These are phyloP conservation scores for Diorhabda elongata DNA, from an alignment of 1,140 invertebrate species.

Conservation along the genomic window DNA sequence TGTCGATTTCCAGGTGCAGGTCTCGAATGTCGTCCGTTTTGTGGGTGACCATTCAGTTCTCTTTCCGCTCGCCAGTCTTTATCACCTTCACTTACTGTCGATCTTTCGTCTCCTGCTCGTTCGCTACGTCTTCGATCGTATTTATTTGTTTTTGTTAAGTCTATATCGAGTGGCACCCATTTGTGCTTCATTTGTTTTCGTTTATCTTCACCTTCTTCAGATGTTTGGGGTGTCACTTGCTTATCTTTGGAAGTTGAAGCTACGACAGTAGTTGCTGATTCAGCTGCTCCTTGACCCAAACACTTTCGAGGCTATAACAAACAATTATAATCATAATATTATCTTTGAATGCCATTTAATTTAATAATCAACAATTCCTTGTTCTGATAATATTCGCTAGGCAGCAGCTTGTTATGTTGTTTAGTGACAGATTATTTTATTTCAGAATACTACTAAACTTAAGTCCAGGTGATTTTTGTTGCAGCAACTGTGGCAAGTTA, in stretches of 20 bases:
- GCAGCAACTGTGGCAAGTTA: background rate
- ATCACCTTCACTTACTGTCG: slow-evolving; percentile 44
- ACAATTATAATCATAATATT: background rate
- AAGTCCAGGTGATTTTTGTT: background rate
- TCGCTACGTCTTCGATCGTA: slow-evolving; percentile 31
- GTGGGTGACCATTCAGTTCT: slow-evolving; percentile 15
- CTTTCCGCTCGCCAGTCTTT: slow-evolving; percentile 39
- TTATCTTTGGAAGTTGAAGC: slow-evolving; percentile 23
- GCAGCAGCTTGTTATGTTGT: too few relatives aligned
- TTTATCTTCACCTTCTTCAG: slow-evolving; percentile 35
- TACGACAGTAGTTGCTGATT: background rate
- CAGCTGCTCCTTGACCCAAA: background rate
- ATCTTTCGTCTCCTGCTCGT: slow-evolving; percentile 34
- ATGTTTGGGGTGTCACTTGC: slow-evolving; percentile 16
- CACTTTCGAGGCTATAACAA: slow-evolving; percentile 8
- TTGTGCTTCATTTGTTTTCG: slow-evolving; percentile 60
- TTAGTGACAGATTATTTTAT: too few relatives aligned
- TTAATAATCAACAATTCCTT: too few relatives aligned
- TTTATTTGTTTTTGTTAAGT: slow-evolving; percentile 52
- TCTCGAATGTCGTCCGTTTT: slow-evolving; percentile 30
- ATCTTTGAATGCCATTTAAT: too few relatives aligned
- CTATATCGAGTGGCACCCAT: slow-evolving; percentile 73
- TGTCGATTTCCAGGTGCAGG: slow-evolving; percentile 36
- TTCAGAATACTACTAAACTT: too few relatives aligned
- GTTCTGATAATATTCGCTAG: too few relatives aligned